Percentiles rank a stretch among this genome's conserved stretches.
phyloP scores from a whole-genome alignment of 2,113 vertebrate genomes.

The Phylloscopus trochiloides region DNA sequence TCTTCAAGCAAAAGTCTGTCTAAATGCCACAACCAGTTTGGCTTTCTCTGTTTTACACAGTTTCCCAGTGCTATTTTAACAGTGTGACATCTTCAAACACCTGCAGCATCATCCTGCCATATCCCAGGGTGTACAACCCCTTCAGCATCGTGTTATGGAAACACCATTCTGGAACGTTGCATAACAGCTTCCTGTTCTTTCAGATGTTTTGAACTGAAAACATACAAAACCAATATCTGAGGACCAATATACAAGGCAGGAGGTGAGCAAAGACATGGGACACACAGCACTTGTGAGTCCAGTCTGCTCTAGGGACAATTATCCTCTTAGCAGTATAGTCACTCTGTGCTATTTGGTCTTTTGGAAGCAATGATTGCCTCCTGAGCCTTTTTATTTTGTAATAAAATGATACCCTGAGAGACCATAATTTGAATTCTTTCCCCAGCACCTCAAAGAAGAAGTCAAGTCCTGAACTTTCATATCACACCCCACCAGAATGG shows the following conservation, averaged over 20 bases:
- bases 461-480: neutral
- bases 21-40: neutral
- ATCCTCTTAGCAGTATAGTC: neutral
- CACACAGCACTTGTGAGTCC: rapidly evolving
- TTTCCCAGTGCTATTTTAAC: neutral
- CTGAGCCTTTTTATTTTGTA: neutral
- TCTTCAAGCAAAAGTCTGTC: neutral
- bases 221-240: neutral
- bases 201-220: neutral
- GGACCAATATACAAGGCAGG: neutral
- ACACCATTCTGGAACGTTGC: neutral
- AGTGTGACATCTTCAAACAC: neutral
- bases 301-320: neutral
- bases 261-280: neutral
- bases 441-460: neutral
- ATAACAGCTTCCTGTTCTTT: neutral
- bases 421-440: neutral
- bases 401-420: neutral
- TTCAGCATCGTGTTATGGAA: neutral
- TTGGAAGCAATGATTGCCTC: neutral
- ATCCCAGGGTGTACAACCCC: neutral
- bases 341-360: neutral
- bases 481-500: neutral
- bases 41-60: neutral
- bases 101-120: neutral